A percentile compares a stretch with the other conserved stretches of the same genome.
These are phyloP conservation scores for Plusia festucae DNA, from an alignment of 2,888 invertebrate species.

Conservation along the genomic window DNA sequence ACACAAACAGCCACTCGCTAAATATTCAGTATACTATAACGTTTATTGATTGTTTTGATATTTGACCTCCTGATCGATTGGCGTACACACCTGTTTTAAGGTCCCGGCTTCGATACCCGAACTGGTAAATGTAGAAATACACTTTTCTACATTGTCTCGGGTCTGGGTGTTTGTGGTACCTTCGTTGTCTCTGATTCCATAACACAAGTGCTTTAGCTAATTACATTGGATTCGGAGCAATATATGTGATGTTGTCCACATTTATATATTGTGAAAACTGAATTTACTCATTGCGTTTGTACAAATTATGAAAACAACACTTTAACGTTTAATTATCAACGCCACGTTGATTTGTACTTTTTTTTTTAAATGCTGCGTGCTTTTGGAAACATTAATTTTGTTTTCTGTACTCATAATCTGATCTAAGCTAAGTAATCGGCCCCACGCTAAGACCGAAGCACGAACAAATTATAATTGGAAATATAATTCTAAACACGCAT, in stretches of 20 bases:
- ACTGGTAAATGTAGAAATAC: no score
- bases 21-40: slow-evolving; percentile 12
- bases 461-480: neutral
- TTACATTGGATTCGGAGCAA: no score
- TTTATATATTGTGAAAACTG: neutral
- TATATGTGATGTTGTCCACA: no score
- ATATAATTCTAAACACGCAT: neutral
- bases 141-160: no score
- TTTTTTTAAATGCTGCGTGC: neutral
- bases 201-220: no score
- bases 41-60: no score
- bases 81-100: no score
- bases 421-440: neutral
- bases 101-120: no score
- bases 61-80: no score
- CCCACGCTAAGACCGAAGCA: neutral
- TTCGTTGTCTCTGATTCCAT: no score
- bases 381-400: neutral
- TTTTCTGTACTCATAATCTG: neutral
- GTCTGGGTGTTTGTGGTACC: no score
- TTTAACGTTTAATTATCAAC: neutral
- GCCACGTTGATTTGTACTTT: neutral
- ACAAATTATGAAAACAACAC: neutral
- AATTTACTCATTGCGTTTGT: neutral
- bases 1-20: slow-evolving; percentile 7